Evolutionary conservation across 2,113 vertebrate genomes (phyloP).

Genomic region (Merops nubicus): DNA sequence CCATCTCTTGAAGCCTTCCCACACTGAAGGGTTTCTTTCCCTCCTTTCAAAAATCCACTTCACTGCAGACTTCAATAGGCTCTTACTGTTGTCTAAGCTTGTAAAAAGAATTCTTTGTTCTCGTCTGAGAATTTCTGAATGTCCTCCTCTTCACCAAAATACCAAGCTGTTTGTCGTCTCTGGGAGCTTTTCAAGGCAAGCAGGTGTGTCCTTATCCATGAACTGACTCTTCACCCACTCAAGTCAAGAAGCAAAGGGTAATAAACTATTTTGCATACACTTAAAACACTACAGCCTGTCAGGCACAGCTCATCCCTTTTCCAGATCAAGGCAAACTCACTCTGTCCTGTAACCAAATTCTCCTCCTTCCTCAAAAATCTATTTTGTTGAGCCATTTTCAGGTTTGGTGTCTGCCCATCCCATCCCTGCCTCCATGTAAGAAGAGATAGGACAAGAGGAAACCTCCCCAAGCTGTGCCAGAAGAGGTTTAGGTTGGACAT

Average conservation of each 20-base stretch:
- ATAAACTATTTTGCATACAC: not conserved
- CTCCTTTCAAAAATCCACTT: not conserved
- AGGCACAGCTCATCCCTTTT: not conserved
- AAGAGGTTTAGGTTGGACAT: no score
- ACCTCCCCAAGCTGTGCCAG: no score
- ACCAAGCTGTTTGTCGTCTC: not conserved
- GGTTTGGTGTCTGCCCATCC: no score
- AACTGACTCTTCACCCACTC: not conserved
- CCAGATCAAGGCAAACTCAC: not conserved
- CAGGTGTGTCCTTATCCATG: not conserved
- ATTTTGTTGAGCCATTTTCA: not conserved
- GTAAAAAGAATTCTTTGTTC: slow-evolving; percentile 39
- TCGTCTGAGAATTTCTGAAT: not conserved
- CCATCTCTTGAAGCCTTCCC: not conserved
- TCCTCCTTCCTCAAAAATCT: not conserved
- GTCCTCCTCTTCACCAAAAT: not conserved
- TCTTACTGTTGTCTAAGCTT: not conserved
- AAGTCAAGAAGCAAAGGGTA: not conserved
- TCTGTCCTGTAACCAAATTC: not conserved
- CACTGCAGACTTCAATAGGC: not conserved
- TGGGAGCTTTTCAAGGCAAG: not conserved
- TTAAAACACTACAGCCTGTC: not conserved
- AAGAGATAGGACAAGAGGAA: no score
- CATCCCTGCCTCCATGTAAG: no score
- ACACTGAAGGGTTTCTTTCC: not conserved